A percentile compares a stretch with the other conserved stretches of the same genome.
Evolutionary conservation across 2,888 invertebrate genomes (phyloP).

Genomic region (Leptinotarsa peninsularis): DNA sequence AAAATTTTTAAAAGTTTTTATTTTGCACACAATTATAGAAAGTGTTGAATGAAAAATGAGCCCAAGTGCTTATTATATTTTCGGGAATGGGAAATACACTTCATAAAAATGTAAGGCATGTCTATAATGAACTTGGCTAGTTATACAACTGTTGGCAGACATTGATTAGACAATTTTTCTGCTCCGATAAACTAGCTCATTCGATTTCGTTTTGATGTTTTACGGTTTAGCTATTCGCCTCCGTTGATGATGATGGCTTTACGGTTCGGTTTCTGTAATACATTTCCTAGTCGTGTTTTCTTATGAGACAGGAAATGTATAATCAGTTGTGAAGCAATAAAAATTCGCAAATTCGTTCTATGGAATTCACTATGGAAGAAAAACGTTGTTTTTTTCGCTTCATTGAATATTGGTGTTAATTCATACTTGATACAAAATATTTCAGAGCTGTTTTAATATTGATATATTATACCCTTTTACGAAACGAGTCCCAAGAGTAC

Average conservation of each 20-base stretch:
- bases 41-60: no score
- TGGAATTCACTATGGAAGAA: no score
- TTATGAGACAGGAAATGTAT: slow-evolving; percentile 11
- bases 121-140: neutral
- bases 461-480: no score
- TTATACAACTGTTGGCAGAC: neutral
- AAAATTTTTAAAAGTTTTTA: no score
- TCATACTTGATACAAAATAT: no score
- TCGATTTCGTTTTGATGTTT: slow-evolving; percentile 15
- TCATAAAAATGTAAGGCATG: neutral
- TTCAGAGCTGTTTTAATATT: no score
- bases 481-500: no score
- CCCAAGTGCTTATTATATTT: no score
- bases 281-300: slow-evolving; percentile 5
- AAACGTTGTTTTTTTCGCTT: no score
- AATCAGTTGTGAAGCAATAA: slow-evolving; percentile 12
- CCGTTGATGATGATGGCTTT: slow-evolving; percentile 2
- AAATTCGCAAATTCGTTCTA: neutral
- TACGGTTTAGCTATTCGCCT: slow-evolving; percentile 16
- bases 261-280: slow-evolving; percentile 12
- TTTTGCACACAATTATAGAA: no score
- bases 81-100: no score
- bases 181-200: slow-evolving; percentile 8
- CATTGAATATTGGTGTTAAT: no score
- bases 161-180: slow-evolving; percentile 4